A percentile compares a stretch with the other conserved stretches of the same genome.
Conservation (phyloP, 2,888 invertebrate genomes). For the Ptychoptera albimana region DNA sequence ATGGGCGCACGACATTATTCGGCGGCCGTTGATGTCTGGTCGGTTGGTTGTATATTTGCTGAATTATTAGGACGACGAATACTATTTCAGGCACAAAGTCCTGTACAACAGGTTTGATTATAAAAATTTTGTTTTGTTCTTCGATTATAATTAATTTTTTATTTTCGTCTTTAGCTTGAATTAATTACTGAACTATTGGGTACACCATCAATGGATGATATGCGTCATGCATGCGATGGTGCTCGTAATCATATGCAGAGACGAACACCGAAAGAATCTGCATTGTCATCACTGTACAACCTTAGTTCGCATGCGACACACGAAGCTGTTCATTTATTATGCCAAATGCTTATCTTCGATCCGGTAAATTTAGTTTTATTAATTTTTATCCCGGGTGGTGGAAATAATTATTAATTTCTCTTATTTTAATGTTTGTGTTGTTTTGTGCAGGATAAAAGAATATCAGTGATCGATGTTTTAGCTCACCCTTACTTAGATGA, state of each 20-base stretch:
- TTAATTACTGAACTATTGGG: slow-evolving; percentile 94
- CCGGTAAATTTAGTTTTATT: slow-evolving; percentile 48
- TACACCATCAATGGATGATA: slow-evolving; percentile 88
- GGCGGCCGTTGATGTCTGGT: slow-evolving; percentile 96
- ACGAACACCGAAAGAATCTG: slow-evolving; percentile 74
- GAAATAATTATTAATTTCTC: not conserved
- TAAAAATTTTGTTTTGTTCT: not conserved
- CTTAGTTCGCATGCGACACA: slow-evolving; percentile 88
- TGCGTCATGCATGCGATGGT: slow-evolving; percentile 93
- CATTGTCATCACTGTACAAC: slow-evolving; percentile 78
- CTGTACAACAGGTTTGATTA: slow-evolving; percentile 70
- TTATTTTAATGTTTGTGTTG: not conserved
- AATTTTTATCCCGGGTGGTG: not conserved
- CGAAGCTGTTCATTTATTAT: slow-evolving; percentile 93
- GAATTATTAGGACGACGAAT: slow-evolving; percentile 91
- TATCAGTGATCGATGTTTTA: slow-evolving; percentile 86
- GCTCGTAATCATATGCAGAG: slow-evolving; percentile 83
- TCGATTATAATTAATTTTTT: not conserved
- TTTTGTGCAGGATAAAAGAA: slow-evolving; percentile 65
- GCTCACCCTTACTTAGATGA: slow-evolving; percentile 97
- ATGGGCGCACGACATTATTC: slow-evolving; percentile 98
- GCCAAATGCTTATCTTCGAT: slow-evolving; percentile 96
- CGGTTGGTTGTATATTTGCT: slow-evolving; percentile 98
- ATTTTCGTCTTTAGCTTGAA: slow-evolving; percentile 59
- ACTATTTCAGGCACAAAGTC: slow-evolving; percentile 95